phyloP scores from a whole-genome alignment of 2,797 vertebrate genomes.

The Sebastes vulpes region DNA sequence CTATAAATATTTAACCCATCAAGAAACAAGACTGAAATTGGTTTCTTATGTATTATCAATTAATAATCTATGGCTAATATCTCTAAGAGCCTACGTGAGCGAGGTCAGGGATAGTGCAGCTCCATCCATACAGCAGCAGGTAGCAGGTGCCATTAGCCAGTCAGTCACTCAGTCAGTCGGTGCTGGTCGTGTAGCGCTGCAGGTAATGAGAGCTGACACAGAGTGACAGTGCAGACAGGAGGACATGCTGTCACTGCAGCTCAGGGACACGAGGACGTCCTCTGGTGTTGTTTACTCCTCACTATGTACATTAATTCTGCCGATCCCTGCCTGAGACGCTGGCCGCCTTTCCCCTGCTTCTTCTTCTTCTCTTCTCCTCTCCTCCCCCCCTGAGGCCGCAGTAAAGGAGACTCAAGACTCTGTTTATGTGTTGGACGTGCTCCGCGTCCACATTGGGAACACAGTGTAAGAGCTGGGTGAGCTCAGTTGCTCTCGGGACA shows the following conservation, averaged over 20 bases:
- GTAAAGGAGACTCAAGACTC: conserved; percentile 22
- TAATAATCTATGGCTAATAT: conserved; percentile 12
- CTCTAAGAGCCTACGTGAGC: neutral
- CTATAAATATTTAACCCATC: neutral
- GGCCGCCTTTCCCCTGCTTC: conserved; percentile 15
- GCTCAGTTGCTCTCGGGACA: conserved; percentile 36
- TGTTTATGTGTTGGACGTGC: conserved; percentile 21
- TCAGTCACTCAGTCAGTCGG: conserved; percentile 38
- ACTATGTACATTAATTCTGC: conserved; percentile 53
- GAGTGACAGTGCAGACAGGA: conserved; percentile 67
- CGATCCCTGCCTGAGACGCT: conserved; percentile 15
- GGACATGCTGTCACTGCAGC: conserved; percentile 65
- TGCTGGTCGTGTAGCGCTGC: conserved; percentile 26
- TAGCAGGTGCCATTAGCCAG: conserved; percentile 54
- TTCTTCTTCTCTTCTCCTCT: neutral
- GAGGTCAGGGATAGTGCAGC: conserved; percentile 31
- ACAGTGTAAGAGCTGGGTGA: conserved; percentile 7
- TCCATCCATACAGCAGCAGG: conserved; percentile 28
- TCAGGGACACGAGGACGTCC: conserved; percentile 64
- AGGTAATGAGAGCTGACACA: conserved; percentile 74
- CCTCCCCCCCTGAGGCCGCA: neutral
- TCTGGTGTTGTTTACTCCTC: conserved; percentile 71
- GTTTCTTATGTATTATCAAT: conserved; percentile 7
- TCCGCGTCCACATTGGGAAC: conserved; percentile 19
- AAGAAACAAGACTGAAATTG: conserved; percentile 3